Evolutionary conservation across 2,888 invertebrate genomes (phyloP).

Genomic region (Tryphoninae sp.): DNA sequence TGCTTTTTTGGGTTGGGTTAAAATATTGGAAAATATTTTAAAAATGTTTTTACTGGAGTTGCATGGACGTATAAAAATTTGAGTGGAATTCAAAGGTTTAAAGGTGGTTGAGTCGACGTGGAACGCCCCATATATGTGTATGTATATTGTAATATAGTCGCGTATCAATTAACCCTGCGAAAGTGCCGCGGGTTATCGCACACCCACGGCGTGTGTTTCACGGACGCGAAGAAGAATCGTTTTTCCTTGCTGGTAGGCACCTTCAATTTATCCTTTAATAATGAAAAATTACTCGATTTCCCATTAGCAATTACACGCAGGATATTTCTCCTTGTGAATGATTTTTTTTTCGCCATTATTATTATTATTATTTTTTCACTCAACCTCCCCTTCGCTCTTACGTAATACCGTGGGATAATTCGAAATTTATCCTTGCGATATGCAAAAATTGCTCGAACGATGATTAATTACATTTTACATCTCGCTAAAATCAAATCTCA

Average conservation of each 20-base stretch:
- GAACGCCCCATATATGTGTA: not conserved
- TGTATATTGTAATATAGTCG: slow-evolving; percentile 44
- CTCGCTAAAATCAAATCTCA: too few species aligned
- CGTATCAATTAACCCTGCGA: slow-evolving; percentile 63
- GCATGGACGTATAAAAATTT: too few species aligned
- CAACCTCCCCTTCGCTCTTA: not conserved
- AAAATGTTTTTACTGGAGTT: too few species aligned
- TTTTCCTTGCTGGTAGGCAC: slow-evolving; percentile 51
- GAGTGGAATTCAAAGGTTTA: too few species aligned
- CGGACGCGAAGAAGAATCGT: slow-evolving; percentile 57
- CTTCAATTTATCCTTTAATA: slow-evolving; percentile 61
- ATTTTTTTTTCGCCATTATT: not conserved
- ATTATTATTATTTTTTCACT: not conserved
- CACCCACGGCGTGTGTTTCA: slow-evolving; percentile 58
- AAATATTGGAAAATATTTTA: too few species aligned
- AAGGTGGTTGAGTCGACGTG: too few species aligned
- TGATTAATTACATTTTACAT: too few species aligned
- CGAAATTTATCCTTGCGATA: not conserved
- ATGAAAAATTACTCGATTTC: slow-evolving; percentile 61
- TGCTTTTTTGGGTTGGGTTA: too few species aligned
- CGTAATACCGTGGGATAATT: slow-evolving; percentile 54
- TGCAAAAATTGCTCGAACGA: not conserved
- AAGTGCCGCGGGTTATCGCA: slow-evolving; percentile 62
- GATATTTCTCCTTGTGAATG: slow-evolving; percentile 44
- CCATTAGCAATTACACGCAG: slow-evolving; percentile 61